Evolutionary conservation across 2,113 vertebrate genomes (phyloP).

Genomic region (Carollia perspicillata): DNA sequence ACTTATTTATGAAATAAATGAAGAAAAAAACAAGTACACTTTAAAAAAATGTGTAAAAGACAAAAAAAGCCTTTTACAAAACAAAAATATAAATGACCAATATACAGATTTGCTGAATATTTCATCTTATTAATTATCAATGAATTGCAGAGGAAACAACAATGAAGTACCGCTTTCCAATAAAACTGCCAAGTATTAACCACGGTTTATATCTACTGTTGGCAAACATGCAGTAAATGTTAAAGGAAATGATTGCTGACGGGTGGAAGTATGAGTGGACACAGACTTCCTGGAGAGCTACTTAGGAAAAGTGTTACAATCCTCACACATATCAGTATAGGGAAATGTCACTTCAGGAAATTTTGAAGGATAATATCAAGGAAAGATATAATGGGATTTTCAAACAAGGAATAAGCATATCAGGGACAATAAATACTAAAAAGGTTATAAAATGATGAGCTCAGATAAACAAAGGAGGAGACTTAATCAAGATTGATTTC

Average conservation of each 20-base stretch:
- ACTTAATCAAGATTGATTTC: neutral
- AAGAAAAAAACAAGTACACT: neutral
- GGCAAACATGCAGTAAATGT: neutral
- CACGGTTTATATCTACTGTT: neutral
- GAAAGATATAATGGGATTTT: neutral
- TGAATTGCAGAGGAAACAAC: neutral
- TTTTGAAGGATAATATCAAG: neutral
- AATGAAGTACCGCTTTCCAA: neutral
- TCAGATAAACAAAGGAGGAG: neutral
- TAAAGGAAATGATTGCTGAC: neutral
- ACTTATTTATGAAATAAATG: neutral
- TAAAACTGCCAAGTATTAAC: neutral
- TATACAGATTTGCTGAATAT: neutral
- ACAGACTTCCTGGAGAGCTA: neutral
- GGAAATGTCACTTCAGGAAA: neutral
- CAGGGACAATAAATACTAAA: neutral
- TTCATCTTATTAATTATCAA: neutral
- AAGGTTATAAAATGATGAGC: neutral
- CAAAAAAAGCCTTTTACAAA: neutral
- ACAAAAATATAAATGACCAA: neutral
- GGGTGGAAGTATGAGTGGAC: neutral
- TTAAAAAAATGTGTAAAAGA: neutral
- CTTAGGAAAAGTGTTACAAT: neutral
- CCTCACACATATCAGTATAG: neutral
- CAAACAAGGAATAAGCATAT: neutral